These are phyloP conservation scores for Aleiodes alternator DNA, from an alignment of 2,888 invertebrate species.

Conservation along the genomic window DNA sequence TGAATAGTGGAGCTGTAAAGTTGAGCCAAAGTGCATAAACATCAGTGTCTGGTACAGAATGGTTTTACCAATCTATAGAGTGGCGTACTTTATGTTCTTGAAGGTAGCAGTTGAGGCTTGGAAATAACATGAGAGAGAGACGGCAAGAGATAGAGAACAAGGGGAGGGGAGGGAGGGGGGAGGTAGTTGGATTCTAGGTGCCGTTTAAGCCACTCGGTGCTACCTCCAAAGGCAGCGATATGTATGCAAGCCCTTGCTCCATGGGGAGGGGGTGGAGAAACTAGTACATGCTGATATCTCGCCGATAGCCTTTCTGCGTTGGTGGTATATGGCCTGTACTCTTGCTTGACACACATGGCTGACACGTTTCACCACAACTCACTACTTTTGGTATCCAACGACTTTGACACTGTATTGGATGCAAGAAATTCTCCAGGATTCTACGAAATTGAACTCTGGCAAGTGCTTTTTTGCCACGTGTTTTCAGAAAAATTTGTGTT, in stretches of 20 bases:
- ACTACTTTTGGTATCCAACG: constrained; percentile 1
- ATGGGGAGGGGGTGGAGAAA: constrained; percentile 55
- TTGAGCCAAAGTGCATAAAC: constrained; percentile 26
- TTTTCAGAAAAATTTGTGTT: too few species aligned
- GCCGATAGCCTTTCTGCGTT: constrained; percentile 60
- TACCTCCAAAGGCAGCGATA: constrained; percentile 65
- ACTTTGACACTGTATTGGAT: constrained; percentile 18
- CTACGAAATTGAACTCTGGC: too few species aligned
- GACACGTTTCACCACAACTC: constrained; percentile 67
- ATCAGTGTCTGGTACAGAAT: constrained; percentile 34
- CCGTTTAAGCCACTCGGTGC: constrained; percentile 66
- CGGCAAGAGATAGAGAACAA: constrained; percentile 16
- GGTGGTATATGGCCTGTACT: constrained; percentile 31
- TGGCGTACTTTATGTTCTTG: constrained; percentile 21
- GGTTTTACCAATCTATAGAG: constrained; percentile 25
- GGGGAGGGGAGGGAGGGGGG: constrained; percentile 27
- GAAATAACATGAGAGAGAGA: constrained; percentile 31
- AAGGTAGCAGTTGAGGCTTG: constrained; percentile 24
- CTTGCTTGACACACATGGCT: constrained; percentile 65
- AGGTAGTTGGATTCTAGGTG: constrained; percentile 48
- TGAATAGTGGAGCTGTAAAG: neutral
- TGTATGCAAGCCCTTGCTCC: constrained; percentile 67
- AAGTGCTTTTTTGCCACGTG: too few species aligned
- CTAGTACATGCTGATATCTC: constrained; percentile 66
- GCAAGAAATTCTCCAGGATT: too few species aligned